Base-by-base conservation (phyloP, 2,797 vertebrate genomes). In the Xenentodon cancila region DNA sequence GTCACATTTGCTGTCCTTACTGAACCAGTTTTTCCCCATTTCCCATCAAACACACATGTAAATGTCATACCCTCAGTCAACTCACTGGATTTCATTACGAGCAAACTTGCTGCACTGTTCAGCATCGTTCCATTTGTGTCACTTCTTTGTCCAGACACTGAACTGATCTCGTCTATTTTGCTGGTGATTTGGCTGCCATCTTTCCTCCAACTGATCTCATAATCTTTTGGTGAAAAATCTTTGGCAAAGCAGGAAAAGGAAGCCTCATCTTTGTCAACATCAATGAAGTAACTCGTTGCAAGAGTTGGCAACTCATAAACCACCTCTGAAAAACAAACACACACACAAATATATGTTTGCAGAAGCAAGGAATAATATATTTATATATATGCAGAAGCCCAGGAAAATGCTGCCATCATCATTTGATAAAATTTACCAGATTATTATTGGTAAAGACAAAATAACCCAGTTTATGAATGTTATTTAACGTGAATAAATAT, bases 171-270 rank as follows among this genome's bases (percentile, higher is more conserved):
- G 11, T 37, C 34, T 37, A 37, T 37, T 37, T 11, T 37, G 34
- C 34, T 37, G 34, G 9, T 13, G 11, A 37, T 1, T 37, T 11
- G 9, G 9, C 13, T 22, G 0, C 47, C 59, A 0, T 87, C 68
- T 40, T 54, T 69, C 21, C 80, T 71, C 95, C 95, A 96, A 32
- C 65, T 88, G 20, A 96, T 71, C 0, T 67, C 50, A 53, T 87
- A 12, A 0, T 16, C 12, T 0, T 68, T 9, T 0, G 95, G 94
- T 1, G 75, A 65, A 88, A 94, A 95, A 5, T 59, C 37, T 68
- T 72, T 90, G 64, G 92, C 87, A 70, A 92, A 46, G 86, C 94
- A 96, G 79, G 86, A 76, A 57, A 95, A 3, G 0, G 92, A 84
- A 69, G 45, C 45, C 45, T 56, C 81, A 56, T 89, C 9, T 1